Evolutionary conservation across 2,797 vertebrate genomes (phyloP).

Genomic region (Myripristis jacobus): DNA sequence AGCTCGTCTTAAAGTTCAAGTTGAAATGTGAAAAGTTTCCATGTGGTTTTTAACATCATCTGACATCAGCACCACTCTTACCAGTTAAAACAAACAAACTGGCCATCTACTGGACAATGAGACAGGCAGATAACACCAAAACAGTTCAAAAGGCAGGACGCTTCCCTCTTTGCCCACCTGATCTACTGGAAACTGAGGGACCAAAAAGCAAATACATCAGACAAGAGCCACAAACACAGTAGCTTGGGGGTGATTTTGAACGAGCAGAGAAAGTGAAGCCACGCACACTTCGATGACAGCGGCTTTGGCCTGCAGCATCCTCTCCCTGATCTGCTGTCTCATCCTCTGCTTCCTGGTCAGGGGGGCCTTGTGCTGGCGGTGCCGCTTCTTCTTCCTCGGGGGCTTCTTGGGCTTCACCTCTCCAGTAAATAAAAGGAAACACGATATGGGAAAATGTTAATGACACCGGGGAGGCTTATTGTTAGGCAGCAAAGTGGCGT

Average conservation of each 20-base stretch:
- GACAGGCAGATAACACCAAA: too few relatives aligned
- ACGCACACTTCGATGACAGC: constrained; percentile 81
- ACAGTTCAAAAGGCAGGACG: too few relatives aligned
- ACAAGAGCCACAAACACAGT: too few relatives aligned
- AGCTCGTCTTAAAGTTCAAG: too few relatives aligned
- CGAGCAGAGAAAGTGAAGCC: not conserved
- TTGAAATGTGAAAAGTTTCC: too few relatives aligned
- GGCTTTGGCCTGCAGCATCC: constrained; percentile 81
- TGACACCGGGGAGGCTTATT: not conserved
- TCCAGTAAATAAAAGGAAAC: constrained; percentile 54
- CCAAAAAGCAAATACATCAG: too few relatives aligned
- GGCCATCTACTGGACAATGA: too few relatives aligned
- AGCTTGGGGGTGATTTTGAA: not conserved
- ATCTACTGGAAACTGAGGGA: too few relatives aligned
- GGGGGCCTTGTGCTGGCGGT: constrained; percentile 59
- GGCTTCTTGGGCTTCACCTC: constrained; percentile 73
- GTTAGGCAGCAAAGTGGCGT: not conserved
- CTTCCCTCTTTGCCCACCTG: too few relatives aligned
- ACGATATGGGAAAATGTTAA: not conserved
- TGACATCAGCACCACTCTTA: too few relatives aligned
- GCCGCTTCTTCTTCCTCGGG: constrained; percentile 77
- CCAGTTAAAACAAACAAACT: too few relatives aligned
- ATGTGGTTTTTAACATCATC: too few relatives aligned
- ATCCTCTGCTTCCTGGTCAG: constrained; percentile 80
- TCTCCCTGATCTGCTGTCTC: constrained; percentile 78